These are phyloP conservation scores for Turnix velox DNA, from an alignment of 2,113 vertebrate species.

Conservation along the genomic window DNA sequence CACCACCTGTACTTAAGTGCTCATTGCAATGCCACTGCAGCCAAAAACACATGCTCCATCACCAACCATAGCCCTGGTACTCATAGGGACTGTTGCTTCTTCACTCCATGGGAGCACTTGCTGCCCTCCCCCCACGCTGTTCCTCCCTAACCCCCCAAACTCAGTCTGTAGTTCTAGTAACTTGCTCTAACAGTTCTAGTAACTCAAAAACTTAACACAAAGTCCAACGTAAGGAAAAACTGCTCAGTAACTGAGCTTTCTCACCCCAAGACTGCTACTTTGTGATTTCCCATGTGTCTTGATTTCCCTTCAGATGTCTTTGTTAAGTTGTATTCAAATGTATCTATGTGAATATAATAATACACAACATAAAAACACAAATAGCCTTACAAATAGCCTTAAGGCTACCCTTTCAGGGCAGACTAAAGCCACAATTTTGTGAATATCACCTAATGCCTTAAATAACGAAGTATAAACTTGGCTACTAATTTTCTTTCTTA, in stretches of 20 bases:
- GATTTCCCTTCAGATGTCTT: background rate
- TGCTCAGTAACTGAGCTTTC: background rate
- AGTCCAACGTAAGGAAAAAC: background rate
- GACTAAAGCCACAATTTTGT: background rate
- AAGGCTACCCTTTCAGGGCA: background rate
- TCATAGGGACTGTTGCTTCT: rapidly evolving
- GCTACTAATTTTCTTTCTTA: background rate
- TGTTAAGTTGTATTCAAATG: background rate
- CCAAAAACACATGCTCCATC: rapidly evolving
- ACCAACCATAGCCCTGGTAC: background rate
- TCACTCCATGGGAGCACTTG: background rate
- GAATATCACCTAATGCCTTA: background rate
- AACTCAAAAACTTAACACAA: background rate
- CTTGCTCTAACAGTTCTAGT: background rate
- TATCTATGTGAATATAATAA: background rate
- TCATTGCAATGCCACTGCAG: background rate
- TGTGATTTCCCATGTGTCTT: background rate
- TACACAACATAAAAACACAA: background rate
- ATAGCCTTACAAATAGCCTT: background rate
- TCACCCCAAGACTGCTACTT: background rate
- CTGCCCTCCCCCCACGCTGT: background rate
- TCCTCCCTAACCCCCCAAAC: background rate
- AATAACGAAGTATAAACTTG: background rate
- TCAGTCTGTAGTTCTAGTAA: too few relatives aligned
- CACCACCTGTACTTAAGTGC: rapidly evolving